Conservation (phyloP, 2,888 invertebrate genomes). For the Acanthosepion esculentum region DNA sequence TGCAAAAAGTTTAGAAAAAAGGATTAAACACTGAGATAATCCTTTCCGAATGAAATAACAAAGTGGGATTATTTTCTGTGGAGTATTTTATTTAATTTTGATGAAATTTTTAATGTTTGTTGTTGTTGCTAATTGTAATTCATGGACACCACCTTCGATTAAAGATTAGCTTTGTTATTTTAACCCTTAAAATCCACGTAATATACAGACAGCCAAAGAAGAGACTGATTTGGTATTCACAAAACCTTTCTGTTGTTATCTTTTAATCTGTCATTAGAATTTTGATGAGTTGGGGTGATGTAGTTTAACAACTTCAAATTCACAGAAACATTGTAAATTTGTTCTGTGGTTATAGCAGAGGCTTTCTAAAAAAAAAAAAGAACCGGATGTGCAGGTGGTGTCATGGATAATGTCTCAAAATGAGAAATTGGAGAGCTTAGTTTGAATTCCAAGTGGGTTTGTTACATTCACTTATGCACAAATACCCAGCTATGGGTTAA, state of each 20-base stretch:
- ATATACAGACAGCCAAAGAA: not conserved
- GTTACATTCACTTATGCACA: too few species aligned
- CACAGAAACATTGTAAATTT: not conserved
- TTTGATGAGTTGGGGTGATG: not conserved
- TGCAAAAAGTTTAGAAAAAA: not conserved
- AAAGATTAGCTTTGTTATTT: not conserved
- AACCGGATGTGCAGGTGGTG: too few species aligned
- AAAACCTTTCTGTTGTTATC: not conserved
- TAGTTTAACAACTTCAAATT: not conserved
- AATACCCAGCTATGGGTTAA: too few species aligned
- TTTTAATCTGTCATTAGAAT: not conserved
- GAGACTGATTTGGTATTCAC: not conserved
- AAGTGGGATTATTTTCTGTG: not conserved
- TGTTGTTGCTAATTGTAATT: not conserved
- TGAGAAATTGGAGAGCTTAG: too few species aligned
- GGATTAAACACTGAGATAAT: not conserved
- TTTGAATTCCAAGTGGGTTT: too few species aligned
- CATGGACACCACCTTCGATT: too few species aligned
- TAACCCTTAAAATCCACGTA: not conserved
- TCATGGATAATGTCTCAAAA: too few species aligned
- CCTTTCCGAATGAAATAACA: not conserved
- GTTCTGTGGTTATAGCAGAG: too few species aligned
- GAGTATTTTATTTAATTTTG: not conserved
- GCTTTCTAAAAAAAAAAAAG: too few species aligned
- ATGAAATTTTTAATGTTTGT: not conserved